phyloP scores from a whole-genome alignment of 2,113 vertebrate genomes.

The Prunella fulvescens region DNA sequence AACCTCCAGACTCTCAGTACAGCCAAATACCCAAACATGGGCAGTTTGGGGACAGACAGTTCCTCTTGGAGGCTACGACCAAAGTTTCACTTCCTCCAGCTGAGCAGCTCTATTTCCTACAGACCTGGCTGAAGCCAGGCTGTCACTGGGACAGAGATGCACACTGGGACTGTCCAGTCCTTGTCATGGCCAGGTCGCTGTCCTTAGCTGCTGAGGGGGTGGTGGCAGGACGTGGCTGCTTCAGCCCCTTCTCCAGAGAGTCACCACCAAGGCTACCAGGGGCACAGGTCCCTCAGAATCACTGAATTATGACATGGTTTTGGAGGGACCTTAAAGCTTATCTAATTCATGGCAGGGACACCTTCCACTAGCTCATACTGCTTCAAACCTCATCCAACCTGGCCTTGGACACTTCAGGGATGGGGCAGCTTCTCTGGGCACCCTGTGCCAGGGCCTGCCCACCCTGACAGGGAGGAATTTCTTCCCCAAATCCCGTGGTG shows the following conservation, averaged over 20 bases:
- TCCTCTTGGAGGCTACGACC: background rate
- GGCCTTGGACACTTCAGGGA: background rate
- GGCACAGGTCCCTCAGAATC: background rate
- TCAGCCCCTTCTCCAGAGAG: background rate
- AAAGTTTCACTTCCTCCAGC: constrained; percentile 14
- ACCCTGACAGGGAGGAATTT: background rate
- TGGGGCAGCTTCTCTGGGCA: background rate
- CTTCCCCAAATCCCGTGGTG: background rate
- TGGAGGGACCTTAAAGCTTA: background rate
- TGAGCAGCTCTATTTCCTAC: background rate
- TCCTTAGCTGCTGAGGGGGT: background rate
- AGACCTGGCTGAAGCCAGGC: background rate
- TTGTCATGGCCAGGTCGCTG: background rate
- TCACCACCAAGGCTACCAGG: background rate
- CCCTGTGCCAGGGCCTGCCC: background rate
- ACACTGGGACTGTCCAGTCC: background rate
- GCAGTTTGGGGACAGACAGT: background rate
- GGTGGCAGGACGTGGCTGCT: background rate
- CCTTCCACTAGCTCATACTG: background rate
- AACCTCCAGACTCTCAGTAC: background rate
- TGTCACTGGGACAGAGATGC: background rate
- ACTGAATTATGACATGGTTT: background rate
- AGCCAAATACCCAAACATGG: background rate
- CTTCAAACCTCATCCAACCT: background rate
- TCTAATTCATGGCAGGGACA: background rate